Percentiles rank a stretch among this genome's conserved stretches.
Conservation (phyloP, 2,888 invertebrate species). For the Epinotia ramella region DNA sequence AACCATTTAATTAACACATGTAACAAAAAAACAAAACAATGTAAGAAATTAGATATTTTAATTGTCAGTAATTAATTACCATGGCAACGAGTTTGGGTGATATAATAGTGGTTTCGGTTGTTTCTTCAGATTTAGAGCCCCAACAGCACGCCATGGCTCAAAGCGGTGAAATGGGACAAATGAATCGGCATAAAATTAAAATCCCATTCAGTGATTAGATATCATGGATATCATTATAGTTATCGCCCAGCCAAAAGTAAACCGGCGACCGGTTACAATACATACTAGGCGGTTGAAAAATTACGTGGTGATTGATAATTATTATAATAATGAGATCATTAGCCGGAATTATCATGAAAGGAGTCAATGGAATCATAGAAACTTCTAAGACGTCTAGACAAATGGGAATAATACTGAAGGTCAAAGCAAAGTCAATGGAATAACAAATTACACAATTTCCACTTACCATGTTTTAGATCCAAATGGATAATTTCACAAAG, state of each 20-base stretch:
- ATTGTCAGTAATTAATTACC: conserved; percentile 51
- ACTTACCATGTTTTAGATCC: conserved; percentile 68
- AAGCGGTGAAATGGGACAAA: background rate
- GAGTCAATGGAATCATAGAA: background rate
- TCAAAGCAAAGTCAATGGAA: conserved; percentile 76
- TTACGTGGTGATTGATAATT: background rate
- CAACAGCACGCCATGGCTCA: conserved; percentile 57
- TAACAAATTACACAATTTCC: conserved; percentile 47
- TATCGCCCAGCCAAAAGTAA: background rate
- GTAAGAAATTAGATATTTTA: background rate
- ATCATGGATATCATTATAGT: conserved; percentile 27
- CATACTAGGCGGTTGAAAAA: background rate
- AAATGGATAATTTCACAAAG: conserved; percentile 31
- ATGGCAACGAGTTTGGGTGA: conserved; percentile 52
- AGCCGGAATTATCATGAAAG: background rate
- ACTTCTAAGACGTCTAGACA: background rate
- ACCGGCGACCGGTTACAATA: conserved; percentile 1
- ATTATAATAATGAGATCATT: background rate
- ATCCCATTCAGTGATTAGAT: conserved; percentile 21
- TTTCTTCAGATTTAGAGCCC: conserved; percentile 53
- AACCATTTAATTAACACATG: background rate
- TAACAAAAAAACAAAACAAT: background rate
- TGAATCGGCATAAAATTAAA: conserved; percentile 3
- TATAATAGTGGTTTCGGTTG: conserved; percentile 50
- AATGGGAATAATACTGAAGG: conserved; percentile 57